Evolutionary conservation across 2,113 vertebrate genomes (phyloP), one percentile per base, ranked within the genome.

Genomic region (Bucco capensis): DNA sequence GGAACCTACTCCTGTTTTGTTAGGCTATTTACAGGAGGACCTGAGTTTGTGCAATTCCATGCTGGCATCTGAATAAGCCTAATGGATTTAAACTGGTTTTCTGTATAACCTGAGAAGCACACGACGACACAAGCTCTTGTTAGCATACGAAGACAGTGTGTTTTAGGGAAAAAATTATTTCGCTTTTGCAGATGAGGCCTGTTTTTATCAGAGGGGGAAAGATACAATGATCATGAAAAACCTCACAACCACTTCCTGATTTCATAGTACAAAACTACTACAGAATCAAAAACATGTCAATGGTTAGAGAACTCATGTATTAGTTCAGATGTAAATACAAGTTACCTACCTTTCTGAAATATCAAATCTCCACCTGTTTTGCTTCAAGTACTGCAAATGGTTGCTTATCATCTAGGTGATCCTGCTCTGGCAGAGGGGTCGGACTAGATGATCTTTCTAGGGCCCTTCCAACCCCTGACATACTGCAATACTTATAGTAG

Each of bases 21-120:
- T 12, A 79, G 21, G 37, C 51, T 93, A 35, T 69, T 90, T 84
- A 78, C 38, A 92, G 40, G 27, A 54, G 90, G 42, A 27, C 57
- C 49, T 11, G 33, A 88, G 57, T 69, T 88, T 75, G 38, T 92
- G 22, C 46, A 86, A 46, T 75, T 90, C 60, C 14, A 19, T 7
- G 56, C 75, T 65, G 21, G 61, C 24, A 78, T 81, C 33, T 72
- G 77, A 86, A 47, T 50, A 86, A 75, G 28, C 61, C 28, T 40
- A 37, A 25, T 50, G 65, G 51, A 74, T 84, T 62, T 72, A 35
- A 90, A 53, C 12, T 44, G 46, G 44, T 56, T 62, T 62, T 27
- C 38, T 70, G 6, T 25, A 50, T 67, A 78, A 60, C 42, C 42
- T 15, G 14, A 86, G 49, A 84, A 90, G 19, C 23, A 35, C 4